Conservation (phyloP, 2,888 invertebrate species). For the Phorcus lineatus region DNA sequence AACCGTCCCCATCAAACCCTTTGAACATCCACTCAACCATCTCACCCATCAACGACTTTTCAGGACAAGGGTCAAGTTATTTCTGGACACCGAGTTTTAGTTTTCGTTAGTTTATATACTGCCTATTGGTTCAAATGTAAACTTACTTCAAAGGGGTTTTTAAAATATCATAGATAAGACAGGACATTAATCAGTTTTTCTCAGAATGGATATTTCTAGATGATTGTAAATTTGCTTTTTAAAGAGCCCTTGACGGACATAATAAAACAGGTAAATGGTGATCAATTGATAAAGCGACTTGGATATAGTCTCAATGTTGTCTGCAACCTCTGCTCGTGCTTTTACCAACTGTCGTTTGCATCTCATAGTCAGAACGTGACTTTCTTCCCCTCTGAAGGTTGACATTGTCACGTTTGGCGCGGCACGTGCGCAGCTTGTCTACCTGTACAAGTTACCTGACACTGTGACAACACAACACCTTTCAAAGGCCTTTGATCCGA, state of each 20-base stretch:
- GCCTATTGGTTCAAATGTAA: no score
- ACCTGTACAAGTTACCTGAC: not conserved
- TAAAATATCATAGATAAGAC: no score
- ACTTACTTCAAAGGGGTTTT: no score
- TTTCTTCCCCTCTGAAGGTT: not conserved
- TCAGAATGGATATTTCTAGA: no score
- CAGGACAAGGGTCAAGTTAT: not conserved
- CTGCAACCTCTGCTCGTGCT: not conserved
- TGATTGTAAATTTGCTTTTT: no score
- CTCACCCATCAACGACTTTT: not conserved
- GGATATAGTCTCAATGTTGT: not conserved
- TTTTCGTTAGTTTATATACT: no score
- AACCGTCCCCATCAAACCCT: not conserved
- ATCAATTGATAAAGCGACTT: no score
- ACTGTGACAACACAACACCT: not conserved
- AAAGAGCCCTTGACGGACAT: no score
- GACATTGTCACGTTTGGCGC: slow-evolving; percentile 15
- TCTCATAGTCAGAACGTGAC: slow-evolving; percentile 3
- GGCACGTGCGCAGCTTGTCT: not conserved
- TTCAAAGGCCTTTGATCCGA: not conserved
- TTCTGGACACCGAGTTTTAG: not conserved
- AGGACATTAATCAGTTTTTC: no score
- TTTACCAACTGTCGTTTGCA: not conserved
- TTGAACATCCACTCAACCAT: not conserved
- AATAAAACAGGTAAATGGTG: no score